These are phyloP conservation scores for Callospermophilus lateralis DNA, from an alignment of 2,113 vertebrate species.

Conservation along the genomic window DNA sequence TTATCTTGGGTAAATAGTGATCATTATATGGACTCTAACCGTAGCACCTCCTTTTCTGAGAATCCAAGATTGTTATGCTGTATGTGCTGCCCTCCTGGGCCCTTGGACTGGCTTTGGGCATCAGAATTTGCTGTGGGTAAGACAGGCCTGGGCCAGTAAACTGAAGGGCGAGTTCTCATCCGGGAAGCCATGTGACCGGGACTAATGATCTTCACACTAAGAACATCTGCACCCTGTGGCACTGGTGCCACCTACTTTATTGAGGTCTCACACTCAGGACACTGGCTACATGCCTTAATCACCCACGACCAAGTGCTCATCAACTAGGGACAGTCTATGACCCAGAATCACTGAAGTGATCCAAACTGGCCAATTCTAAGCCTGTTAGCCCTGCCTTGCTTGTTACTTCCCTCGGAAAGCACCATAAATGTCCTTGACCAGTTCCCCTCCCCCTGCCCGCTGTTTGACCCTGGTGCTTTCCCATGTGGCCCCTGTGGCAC, in stretches of 20 bases:
- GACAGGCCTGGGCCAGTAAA: not conserved
- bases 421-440: not conserved
- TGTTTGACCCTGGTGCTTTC: not conserved
- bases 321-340: accelerated
- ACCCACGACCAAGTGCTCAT: not conserved
- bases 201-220: not conserved
- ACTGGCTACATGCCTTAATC: too few relatives aligned
- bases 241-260: not conserved
- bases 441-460: not conserved
- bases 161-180: not conserved
- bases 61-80: accelerated
- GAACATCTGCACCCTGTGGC: not conserved
- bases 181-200: too few relatives aligned
- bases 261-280: not conserved
- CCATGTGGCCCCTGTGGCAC: accelerated
- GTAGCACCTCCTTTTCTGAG: not conserved
- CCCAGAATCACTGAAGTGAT: not conserved
- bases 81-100: not conserved
- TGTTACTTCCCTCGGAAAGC: not conserved
- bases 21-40: not conserved
- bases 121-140: not conserved
- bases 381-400: not conserved
- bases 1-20: not conserved
- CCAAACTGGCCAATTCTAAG: not conserved
- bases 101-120: too few relatives aligned